Evolutionary conservation across 2,888 invertebrate species (phyloP).

Genomic region (Drosophila neoperkinsi): DNA sequence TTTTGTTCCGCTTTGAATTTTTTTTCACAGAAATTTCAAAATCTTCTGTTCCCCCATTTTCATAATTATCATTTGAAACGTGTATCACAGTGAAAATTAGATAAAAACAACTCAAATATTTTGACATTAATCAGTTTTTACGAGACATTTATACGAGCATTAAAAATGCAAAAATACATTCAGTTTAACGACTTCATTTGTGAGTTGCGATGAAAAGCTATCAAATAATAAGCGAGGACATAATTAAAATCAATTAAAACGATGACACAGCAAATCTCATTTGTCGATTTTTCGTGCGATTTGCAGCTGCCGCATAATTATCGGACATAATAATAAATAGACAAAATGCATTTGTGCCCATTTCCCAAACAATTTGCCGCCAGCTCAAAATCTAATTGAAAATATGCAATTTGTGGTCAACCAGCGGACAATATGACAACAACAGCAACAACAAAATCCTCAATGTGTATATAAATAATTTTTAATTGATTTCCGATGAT

Average conservation of each 20-base stretch:
- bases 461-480: constrained; percentile 48
- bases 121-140: neutral
- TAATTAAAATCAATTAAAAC: constrained; percentile 51
- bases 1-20: neutral
- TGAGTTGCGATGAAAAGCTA: constrained; percentile 4
- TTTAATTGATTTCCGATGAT: constrained; percentile 72
- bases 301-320: constrained; percentile 45
- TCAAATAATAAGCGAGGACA: neutral
- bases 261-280: constrained; percentile 42
- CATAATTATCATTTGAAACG: neutral
- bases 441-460: constrained; percentile 10
- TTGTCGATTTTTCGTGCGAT: constrained; percentile 41
- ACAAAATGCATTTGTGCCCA: constrained; percentile 30
- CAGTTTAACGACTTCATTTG: neutral
- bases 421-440: constrained; percentile 16
- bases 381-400: constrained; percentile 40
- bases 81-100: neutral
- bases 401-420: constrained; percentile 55
- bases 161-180: constrained; percentile 7
- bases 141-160: neutral
- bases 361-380: constrained; percentile 11
- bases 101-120: neutral
- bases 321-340: constrained; percentile 39
- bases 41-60: neutral
- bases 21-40: neutral